Base-by-base conservation (phyloP, 2,113 vertebrate genomes). In the Amphiprion ocellaris region DNA sequence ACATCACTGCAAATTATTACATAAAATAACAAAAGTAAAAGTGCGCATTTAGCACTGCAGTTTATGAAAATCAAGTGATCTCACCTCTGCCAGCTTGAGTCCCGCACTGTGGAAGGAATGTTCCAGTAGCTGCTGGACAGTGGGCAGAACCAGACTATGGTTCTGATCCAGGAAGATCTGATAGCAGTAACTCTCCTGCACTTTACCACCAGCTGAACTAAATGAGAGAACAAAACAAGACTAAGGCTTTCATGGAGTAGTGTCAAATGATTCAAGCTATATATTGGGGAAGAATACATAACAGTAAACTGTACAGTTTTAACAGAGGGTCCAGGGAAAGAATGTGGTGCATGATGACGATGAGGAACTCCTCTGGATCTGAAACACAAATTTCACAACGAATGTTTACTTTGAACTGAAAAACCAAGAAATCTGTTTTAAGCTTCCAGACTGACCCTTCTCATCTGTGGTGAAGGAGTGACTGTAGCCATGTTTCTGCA, bases 361-460 rank as follows among this genome's bases (percentile, higher is more conserved):
- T 96, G 6, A 98, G 96, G 73, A 98, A 98, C 92, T 98, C 97
- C 77, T 98, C 97, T 0, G 97, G 97, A 90, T 98, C 97, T 98
- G 86, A 44, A 85, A 82, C 17, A 76, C 11, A 90, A 39, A 46
- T n/a, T 7, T 7, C 52, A 71, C 21, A 58, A 30, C 11, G n/a
- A 1, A 19, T 12, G 0, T 63, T n/a, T 9, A 10, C 26, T 39
- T 30, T 16, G 7, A 21, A 47, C 41, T 1, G 15, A 44, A 2
- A 14, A 12, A 15, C 3, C 12, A 15, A 44, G 12, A 9, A 3
- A 44, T 12, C 4, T 1, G 46, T 21, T 23, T 10, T 28, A 5
- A 41, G 4, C n/a, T 30, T 19, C 5, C 56, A 5, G 10, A 69
- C 6, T 41, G 10, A 97, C 97, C 97, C 90, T 97, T 97, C 92